These are phyloP conservation scores for Palythoa caribaeorum DNA, from an alignment of 92 coral and sea anemone species.

Conservation along the genomic window DNA sequence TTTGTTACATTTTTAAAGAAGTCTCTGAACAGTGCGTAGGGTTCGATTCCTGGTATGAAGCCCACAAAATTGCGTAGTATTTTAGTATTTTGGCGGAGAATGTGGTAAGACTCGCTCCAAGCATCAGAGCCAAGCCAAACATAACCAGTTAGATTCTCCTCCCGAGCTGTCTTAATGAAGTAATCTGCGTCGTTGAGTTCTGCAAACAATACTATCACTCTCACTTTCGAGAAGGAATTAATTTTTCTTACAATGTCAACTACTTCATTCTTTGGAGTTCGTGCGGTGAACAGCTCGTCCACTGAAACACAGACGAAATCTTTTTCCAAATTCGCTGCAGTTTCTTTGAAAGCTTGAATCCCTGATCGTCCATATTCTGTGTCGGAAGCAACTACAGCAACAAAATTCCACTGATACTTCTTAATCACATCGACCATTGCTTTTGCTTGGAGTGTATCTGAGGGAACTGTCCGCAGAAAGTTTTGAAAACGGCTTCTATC, in stretches of 20 bases:
- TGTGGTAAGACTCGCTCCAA: constrained; percentile 64
- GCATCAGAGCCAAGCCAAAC: constrained; percentile 89
- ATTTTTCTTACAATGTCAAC: constrained; percentile 50
- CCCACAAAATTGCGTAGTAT: constrained; percentile 65
- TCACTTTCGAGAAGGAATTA: constrained; percentile 66
- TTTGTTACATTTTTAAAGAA: constrained; percentile 66
- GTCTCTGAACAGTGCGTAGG: constrained; percentile 57
- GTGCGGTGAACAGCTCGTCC: constrained; percentile 70
- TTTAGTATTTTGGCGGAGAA: constrained; percentile 59
- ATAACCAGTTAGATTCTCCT: constrained; percentile 70
- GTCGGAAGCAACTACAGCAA: constrained; percentile 77
- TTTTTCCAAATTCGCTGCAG: constrained; percentile 45
- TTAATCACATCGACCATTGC: constrained; percentile 70
- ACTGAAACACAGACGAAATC: constrained; percentile 66
- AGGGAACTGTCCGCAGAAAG: constrained; percentile 86
- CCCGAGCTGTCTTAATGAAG: constrained; percentile 64
- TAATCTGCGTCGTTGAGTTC: constrained; percentile 78
- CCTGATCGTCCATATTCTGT: constrained; percentile 87
- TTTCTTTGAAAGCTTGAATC: constrained; percentile 73
- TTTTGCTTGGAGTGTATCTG: constrained; percentile 81
- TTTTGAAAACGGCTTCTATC: constrained; percentile 74
- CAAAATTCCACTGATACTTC: constrained; percentile 72
- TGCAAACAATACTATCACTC: constrained; percentile 76
- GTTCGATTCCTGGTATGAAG: constrained; percentile 57
- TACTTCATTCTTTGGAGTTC: constrained; percentile 61